Conservation (phyloP, 2,797 vertebrate genomes). For the Sparus aurata region DNA sequence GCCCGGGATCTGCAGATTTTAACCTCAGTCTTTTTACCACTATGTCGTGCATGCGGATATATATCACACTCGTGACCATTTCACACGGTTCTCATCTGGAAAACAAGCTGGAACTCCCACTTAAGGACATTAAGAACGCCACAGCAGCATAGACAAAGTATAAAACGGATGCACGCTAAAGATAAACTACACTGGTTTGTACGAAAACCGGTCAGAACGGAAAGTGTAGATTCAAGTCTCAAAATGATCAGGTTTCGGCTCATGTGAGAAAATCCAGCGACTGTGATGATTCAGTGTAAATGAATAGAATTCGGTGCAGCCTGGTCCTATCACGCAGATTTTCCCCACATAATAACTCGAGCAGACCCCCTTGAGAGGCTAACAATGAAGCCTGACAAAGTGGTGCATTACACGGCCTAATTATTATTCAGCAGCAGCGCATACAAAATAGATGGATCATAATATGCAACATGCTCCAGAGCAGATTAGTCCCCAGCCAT, state of each 20-base stretch:
- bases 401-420: slow-evolving; percentile 28
- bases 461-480: slow-evolving; percentile 34
- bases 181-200: neutral
- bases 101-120: too few relatives aligned
- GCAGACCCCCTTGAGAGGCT: slow-evolving; percentile 17
- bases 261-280: neutral
- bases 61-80: too few relatives aligned
- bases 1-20: neutral
- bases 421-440: slow-evolving; percentile 38
- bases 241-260: neutral
- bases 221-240: neutral
- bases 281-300: neutral
- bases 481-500: slow-evolving; percentile 19
- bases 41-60: too few relatives aligned
- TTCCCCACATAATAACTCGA: slow-evolving; percentile 20
- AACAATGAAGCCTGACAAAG: slow-evolving; percentile 25
- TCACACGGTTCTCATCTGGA: too few relatives aligned
- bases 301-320: neutral
- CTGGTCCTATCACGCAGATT: neutral
- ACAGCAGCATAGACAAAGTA: neutral
- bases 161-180: neutral
- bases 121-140: neutral
- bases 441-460: slow-evolving; percentile 34
- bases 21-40: neutral
- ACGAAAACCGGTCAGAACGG: neutral